Conservation (phyloP, 2,113 vertebrate species). For the Ochotona princeps region DNA sequence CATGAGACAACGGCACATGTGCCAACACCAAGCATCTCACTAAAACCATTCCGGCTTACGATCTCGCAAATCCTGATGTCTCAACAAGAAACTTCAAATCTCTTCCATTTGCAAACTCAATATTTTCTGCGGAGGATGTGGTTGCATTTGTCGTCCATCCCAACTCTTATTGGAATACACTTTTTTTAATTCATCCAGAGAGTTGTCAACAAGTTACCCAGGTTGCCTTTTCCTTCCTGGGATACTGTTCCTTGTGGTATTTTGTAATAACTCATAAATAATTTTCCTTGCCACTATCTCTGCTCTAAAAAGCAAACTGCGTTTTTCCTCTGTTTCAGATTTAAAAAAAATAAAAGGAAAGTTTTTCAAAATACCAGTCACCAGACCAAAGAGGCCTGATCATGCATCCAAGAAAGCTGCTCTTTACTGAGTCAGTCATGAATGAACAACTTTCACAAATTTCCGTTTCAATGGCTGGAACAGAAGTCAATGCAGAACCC, state of each 20-base stretch:
- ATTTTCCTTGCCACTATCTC: slow-evolving; percentile 51
- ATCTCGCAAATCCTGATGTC: slow-evolving; percentile 36
- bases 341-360: slow-evolving; percentile 66
- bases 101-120: not conserved
- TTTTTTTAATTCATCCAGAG: slow-evolving; percentile 38
- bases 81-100: slow-evolving; percentile 43
- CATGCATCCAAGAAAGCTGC: slow-evolving; percentile 37
- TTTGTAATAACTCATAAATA: slow-evolving; percentile 74
- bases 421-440: slow-evolving; percentile 60
- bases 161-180: slow-evolving; percentile 9
- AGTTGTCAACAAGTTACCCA: slow-evolving; percentile 62
- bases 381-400: slow-evolving; percentile 68
- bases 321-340: slow-evolving; percentile 69
- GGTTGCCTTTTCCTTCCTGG: slow-evolving; percentile 17
- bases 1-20: not conserved
- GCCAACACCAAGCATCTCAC: slow-evolving; percentile 15
- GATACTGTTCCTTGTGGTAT: slow-evolving; percentile 45
- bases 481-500: not conserved
- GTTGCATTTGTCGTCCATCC: slow-evolving; percentile 48
- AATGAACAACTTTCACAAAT: slow-evolving; percentile 35
- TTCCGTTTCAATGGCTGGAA: not conserved
- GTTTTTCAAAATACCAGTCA: slow-evolving; percentile 68
- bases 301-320: slow-evolving; percentile 62
- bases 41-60: not conserved
- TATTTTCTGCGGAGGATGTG: slow-evolving; percentile 61